These are phyloP conservation scores for Ptilonorhynchus violaceus DNA, from an alignment of 2,113 vertebrate species.

Conservation along the genomic window DNA sequence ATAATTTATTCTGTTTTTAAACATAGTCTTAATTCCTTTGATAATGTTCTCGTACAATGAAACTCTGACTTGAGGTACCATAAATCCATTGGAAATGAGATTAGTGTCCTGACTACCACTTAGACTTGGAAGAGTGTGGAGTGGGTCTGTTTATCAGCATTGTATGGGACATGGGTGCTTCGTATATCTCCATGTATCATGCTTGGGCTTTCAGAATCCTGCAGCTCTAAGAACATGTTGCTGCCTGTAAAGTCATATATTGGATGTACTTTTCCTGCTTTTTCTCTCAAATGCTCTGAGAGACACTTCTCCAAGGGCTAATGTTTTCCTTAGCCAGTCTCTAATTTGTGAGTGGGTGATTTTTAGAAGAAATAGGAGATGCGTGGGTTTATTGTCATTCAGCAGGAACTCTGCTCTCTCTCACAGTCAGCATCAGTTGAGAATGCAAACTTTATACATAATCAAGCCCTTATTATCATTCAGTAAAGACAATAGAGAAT, in stretches of 20 bases:
- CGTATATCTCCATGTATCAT: fast-evolving
- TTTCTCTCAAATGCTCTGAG: not conserved
- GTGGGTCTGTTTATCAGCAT: not conserved
- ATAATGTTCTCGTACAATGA: not conserved
- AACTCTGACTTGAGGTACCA: not conserved
- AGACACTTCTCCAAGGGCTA: not conserved
- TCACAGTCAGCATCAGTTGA: not conserved
- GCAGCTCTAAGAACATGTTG: not conserved
- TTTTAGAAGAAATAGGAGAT: not conserved
- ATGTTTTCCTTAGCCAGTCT: not conserved
- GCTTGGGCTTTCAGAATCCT: not conserved
- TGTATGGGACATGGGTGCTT: not conserved
- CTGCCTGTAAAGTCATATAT: not conserved
- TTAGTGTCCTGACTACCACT: not conserved
- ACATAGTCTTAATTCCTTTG: not conserved
- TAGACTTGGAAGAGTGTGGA: not conserved
- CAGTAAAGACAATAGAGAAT: not conserved
- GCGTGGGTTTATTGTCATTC: not conserved
- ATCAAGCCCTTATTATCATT: not conserved
- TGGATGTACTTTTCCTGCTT: not conserved
- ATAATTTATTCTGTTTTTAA: not conserved
- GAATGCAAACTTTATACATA: not conserved
- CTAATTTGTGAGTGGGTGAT: not conserved
- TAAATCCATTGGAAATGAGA: not conserved
- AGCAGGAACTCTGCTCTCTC: not conserved